Evolutionary conservation across 2,888 invertebrate genomes (phyloP).

Genomic region (Eledona agricola): DNA sequence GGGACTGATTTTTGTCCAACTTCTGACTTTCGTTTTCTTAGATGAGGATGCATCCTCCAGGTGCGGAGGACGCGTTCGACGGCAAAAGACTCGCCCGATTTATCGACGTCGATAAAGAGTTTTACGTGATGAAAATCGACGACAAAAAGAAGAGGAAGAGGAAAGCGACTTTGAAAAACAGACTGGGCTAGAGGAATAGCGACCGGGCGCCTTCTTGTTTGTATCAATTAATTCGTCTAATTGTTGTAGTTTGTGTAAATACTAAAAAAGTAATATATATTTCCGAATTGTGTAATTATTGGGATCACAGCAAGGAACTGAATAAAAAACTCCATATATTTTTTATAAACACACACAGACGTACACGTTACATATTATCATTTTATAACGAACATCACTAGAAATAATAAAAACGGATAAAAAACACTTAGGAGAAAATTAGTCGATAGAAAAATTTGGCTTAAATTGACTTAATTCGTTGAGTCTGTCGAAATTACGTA

Average conservation of each 20-base stretch:
- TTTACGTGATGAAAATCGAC: conserved; percentile 53
- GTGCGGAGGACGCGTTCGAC: conserved; percentile 68
- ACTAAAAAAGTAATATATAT: too few relatives aligned
- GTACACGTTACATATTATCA: conserved; percentile 19
- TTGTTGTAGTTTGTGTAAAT: conserved; percentile 22
- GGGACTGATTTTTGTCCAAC: conserved; percentile 9
- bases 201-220: background rate
- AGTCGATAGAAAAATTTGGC: conserved; percentile 19
- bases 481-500: background rate
- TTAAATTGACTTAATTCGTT: conserved; percentile 16
- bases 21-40: conserved; percentile 55
- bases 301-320: too few relatives aligned
- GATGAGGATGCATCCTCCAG: conserved; percentile 76
- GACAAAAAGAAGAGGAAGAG: conserved; percentile 43
- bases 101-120: conserved; percentile 63
- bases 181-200: conserved; percentile 14
- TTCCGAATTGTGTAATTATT: background rate
- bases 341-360: conserved; percentile 33
- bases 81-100: conserved; percentile 65
- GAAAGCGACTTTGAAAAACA: conserved; percentile 18
- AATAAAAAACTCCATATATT: conserved; percentile 22
- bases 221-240: conserved; percentile 9
- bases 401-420: conserved; percentile 23
- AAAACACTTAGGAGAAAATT: conserved; percentile 1
- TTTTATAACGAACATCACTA: conserved; percentile 7